These are phyloP conservation scores for Apotomis turbidana DNA, from an alignment of 2,888 invertebrate genomes.

Conservation along the genomic window DNA sequence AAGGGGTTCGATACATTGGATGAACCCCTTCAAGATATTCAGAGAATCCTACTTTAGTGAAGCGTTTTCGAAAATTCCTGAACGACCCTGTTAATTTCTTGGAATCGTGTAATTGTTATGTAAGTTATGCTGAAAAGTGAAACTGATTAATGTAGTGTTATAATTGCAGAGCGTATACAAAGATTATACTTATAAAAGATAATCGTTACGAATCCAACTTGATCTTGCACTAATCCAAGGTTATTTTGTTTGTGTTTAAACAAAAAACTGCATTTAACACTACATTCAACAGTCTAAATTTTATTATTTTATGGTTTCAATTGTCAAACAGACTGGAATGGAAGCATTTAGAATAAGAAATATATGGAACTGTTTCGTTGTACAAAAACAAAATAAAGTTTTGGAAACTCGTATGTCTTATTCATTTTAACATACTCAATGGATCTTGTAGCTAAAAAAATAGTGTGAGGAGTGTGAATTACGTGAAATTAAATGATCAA, in stretches of 20 bases:
- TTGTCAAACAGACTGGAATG: conserved; percentile 46
- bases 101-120: background rate
- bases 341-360: conserved; percentile 50
- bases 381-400: conserved; percentile 60
- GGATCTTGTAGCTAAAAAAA: no score
- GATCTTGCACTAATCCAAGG: no score
- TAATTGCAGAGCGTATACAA: background rate
- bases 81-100: conserved; percentile 2
- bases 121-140: background rate
- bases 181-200: no score
- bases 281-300: conserved; percentile 1
- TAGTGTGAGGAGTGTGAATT: no score
- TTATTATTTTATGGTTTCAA: conserved; percentile 44
- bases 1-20: conserved; percentile 18
- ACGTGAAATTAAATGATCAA: no score
- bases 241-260: conserved; percentile 25
- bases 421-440: conserved; percentile 35
- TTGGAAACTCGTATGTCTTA: conserved; percentile 52
- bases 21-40: conserved; percentile 27
- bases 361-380: conserved; percentile 68
- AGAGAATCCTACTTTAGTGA: conserved; percentile 17
- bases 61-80: conserved; percentile 8
- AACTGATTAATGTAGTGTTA: background rate
- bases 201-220: no score
- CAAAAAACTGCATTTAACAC: conserved; percentile 15